phyloP scores from a whole-genome alignment of 2,888 invertebrate species.

The Monochamus alternatus region DNA sequence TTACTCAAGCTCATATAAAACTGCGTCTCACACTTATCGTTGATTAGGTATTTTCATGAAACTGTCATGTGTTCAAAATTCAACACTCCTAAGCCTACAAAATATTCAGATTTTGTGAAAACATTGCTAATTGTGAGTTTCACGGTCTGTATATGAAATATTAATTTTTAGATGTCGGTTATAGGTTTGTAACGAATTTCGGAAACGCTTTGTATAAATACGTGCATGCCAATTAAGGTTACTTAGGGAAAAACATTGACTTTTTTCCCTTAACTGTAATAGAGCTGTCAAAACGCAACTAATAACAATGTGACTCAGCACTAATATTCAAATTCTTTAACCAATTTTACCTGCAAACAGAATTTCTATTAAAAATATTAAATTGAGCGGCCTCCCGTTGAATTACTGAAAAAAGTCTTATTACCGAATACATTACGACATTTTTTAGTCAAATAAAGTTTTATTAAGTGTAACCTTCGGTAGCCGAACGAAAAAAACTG shows the following conservation, averaged over 20 bases:
- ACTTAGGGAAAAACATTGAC: background rate
- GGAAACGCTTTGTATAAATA: background rate
- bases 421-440: constrained; percentile 12
- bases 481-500: background rate
- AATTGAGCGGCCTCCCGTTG: constrained; percentile 7
- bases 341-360: constrained; percentile 2
- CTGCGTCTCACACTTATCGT: too few species aligned
- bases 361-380: constrained; percentile 12
- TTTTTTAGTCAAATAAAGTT: constrained; percentile 1
- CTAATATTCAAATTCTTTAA: constrained; percentile 6
- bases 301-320: constrained; percentile 10
- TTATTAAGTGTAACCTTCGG: constrained; percentile 11
- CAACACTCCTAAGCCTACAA: too few species aligned
- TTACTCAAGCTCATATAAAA: too few species aligned
- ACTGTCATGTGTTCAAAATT: too few species aligned
- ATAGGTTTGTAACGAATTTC: too few species aligned
- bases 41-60: too few species aligned
- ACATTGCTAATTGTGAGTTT: too few species aligned
- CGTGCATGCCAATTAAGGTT: background rate
- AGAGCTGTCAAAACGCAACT: constrained; percentile 12
- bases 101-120: too few species aligned
- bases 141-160: too few species aligned
- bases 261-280: background rate
- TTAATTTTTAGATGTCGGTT: too few species aligned
- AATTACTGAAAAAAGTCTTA: constrained; percentile 5